phyloP scores from a whole-genome alignment of 2,797 vertebrate genomes.

The Sciaenops ocellatus region DNA sequence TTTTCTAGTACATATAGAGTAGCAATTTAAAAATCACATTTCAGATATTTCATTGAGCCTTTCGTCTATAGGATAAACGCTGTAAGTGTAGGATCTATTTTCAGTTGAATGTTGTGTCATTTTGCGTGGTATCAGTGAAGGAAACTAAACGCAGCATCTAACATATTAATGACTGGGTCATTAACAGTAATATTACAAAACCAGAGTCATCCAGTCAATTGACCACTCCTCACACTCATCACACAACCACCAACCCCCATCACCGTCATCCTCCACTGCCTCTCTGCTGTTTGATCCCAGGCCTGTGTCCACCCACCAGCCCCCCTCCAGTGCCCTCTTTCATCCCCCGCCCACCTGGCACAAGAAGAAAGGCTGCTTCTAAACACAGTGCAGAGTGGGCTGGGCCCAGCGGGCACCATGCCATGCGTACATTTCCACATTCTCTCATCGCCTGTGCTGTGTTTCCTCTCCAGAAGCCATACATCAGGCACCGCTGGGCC shows the following conservation, averaged over 20 bases:
- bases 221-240: conserved; percentile 46
- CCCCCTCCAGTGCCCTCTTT: conserved; percentile 55
- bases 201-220: conserved; percentile 46
- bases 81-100: conserved; percentile 4
- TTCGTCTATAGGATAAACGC: background rate
- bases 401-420: conserved; percentile 67
- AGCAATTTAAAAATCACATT: conserved; percentile 49
- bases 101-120: conserved; percentile 18
- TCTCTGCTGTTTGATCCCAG: conserved; percentile 62
- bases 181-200: conserved; percentile 55
- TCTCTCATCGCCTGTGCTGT: conserved; percentile 71
- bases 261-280: conserved; percentile 49
- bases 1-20: conserved; percentile 29
- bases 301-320: conserved; percentile 69
- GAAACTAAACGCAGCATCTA: conserved; percentile 55
- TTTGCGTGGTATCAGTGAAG: conserved; percentile 34
- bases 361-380: conserved; percentile 78
- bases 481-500: conserved; percentile 63
- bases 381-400: conserved; percentile 73
- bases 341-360: conserved; percentile 80
- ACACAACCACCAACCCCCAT: conserved; percentile 32
- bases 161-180: conserved; percentile 40
- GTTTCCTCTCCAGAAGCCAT: conserved; percentile 82
- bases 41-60: conserved; percentile 2
- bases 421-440: conserved; percentile 78